Percentiles rank a stretch among this genome's conserved stretches.
phyloP scores from a whole-genome alignment of 2,113 vertebrate genomes.

The Tretioscincus oriximinensis region DNA sequence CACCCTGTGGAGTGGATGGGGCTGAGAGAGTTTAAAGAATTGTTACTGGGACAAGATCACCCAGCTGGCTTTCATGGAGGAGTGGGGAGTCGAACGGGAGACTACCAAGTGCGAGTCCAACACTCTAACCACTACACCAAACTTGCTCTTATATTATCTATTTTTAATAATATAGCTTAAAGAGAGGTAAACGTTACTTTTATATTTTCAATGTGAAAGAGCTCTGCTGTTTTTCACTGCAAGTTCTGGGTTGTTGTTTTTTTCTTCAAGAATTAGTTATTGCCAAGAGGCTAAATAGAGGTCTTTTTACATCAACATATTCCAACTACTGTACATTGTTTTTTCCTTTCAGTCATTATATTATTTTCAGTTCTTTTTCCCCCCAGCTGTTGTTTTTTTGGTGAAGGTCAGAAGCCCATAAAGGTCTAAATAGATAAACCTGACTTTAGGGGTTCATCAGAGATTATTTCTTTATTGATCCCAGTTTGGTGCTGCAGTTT shows the following conservation, averaged over 20 bases:
- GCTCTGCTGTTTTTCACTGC: background rate
- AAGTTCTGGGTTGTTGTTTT: background rate
- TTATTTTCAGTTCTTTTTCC: slow-evolving; percentile 4
- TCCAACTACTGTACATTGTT: slow-evolving; percentile 9
- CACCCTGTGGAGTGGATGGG: no score
- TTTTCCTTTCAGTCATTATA: slow-evolving; percentile 35
- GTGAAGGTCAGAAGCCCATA: background rate
- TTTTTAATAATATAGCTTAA: background rate
- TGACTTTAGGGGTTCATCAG: slow-evolving; percentile 8
- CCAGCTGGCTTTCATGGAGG: no score
- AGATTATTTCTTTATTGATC: slow-evolving; percentile 25
- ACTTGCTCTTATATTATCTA: no score
- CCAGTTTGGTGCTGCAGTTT: slow-evolving; percentile 32
- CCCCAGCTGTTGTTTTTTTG: no score
- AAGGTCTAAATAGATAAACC: background rate
- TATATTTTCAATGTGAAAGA: slow-evolving; percentile 1
- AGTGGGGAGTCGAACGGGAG: no score
- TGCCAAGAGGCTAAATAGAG: background rate
- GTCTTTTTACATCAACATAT: slow-evolving; percentile 22
- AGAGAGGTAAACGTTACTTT: background rate
- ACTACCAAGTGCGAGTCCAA: no score
- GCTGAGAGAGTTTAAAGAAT: no score
- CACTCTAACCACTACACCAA: no score
- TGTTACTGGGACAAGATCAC: no score
- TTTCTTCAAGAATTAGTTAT: background rate